Evolutionary conservation across 2,113 vertebrate species (phyloP).

Genomic region (Nibea albiflora): DNA sequence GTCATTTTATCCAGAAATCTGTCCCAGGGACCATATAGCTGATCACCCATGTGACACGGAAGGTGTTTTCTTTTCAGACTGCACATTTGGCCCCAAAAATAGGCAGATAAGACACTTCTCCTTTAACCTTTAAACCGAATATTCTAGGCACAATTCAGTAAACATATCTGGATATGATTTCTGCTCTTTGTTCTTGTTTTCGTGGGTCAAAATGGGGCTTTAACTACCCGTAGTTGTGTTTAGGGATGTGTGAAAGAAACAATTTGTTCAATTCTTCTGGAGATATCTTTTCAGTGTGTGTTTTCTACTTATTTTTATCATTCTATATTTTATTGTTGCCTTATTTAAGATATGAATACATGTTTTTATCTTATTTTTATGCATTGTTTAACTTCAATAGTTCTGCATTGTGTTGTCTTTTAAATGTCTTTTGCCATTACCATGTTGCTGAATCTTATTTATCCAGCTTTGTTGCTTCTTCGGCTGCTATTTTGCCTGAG

Average conservation of each 20-base stretch:
- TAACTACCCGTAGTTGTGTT: neutral
- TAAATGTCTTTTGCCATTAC: no score
- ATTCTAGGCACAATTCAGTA: neutral
- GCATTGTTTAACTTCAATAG: no score
- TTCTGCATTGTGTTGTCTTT: no score
- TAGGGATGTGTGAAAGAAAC: neutral
- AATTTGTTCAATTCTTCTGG: neutral
- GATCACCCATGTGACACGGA: neutral
- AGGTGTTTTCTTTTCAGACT: neutral
- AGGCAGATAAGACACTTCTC: neutral
- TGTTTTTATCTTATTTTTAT: no score
- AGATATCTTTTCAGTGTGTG: neutral
- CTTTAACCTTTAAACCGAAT: conserved; percentile 3
- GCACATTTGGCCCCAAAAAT: neutral
- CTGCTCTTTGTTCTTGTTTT: neutral
- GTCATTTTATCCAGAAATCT: conserved; percentile 22
- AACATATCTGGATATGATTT: neutral
- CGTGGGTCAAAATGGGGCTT: neutral
- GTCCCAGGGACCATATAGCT: neutral
- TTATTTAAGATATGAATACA: no score
- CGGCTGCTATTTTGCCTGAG: no score
- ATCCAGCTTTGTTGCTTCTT: no score
- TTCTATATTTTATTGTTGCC: no score
- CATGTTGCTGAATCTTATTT: no score
- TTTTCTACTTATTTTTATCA: no score